Percentiles rank a stretch among this genome's conserved stretches.
These are phyloP conservation scores for Eubasilissa regina DNA, from an alignment of 1,140 invertebrate genomes.

Conservation along the genomic window DNA sequence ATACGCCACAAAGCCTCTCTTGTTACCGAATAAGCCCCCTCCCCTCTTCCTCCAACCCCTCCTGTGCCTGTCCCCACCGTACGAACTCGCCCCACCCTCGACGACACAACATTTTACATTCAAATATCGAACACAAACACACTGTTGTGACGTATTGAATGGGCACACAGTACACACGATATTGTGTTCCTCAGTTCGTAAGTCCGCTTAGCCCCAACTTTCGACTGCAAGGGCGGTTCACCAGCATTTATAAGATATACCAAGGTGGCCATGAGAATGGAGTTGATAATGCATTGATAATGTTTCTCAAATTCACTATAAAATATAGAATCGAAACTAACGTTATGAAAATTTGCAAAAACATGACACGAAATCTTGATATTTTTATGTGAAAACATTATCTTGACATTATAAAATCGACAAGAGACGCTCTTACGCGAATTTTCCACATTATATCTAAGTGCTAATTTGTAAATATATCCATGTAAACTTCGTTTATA, in stretches of 20 bases:
- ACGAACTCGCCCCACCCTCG: not conserved
- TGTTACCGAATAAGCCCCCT: constrained; percentile 54
- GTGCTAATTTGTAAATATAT: too few species aligned
- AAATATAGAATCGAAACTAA: too few species aligned
- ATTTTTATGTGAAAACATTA: too few species aligned
- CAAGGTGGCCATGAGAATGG: too few species aligned
- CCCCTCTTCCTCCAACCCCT: constrained; percentile 3
- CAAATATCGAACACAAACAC: constrained; percentile 60
- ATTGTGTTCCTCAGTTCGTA: constrained; percentile 43
- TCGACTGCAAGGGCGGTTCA: constrained; percentile 22
- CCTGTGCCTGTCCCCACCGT: constrained; percentile 8
- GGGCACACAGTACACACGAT: constrained; percentile 47
- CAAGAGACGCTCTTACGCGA: too few species aligned
- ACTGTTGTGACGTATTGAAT: constrained; percentile 58
- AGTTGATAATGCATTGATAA: too few species aligned
- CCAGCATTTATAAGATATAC: not conserved
- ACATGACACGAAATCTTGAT: too few species aligned
- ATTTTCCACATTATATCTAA: too few species aligned
- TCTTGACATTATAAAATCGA: too few species aligned
- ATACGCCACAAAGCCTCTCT: constrained; percentile 58
- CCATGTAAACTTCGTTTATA: too few species aligned
- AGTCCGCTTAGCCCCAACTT: constrained; percentile 46
- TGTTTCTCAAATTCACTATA: too few species aligned
- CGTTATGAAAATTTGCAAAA: too few species aligned
- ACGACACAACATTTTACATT: constrained; percentile 56